Base-by-base conservation (phyloP, 2,113 vertebrate species). In the Bucco capensis region DNA sequence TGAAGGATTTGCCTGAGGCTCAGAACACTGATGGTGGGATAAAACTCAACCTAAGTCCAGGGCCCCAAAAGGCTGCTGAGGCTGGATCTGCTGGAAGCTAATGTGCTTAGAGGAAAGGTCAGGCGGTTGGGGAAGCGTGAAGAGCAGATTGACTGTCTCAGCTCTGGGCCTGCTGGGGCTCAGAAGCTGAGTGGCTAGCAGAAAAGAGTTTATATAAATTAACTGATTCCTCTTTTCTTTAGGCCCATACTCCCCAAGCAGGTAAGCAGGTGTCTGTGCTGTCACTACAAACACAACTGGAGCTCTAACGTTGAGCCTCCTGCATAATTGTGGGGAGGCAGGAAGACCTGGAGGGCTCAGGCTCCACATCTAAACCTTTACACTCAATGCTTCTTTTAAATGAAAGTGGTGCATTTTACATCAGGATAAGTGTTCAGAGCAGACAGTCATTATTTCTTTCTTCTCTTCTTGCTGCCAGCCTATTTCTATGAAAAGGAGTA, bases 1-100 rank as follows among this genome's bases (percentile, higher is more conserved):
- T 84, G 93, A 91, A 95, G 87, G 79, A 80, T 95, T 95, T 96
- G 78, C 93, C 71, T 51, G 71, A 25, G 80, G 90, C 94, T 95
- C 67, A 66, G 87, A 91, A 58, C 56, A 69, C 31, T 83, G 93
- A 85, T 71, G 51, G 82, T 62, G 0, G 14, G 79, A 85, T 92
- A 91, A 92, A 94, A 83, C 46, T 67, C 80, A 31, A 57, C 83
- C 83, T n/a, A 91, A 93, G 74, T 60, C 92, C 46, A 6, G 10
- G 72, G 80, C 64, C 91, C 60, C 91, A 7, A 5, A 92, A 86
- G 89, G 53, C 49, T 72, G 61, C 79, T 12, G 57, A 60, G 57
- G 56, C 70, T 93, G 77, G 65, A 69, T 93, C 64, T 93, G 74
- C 83, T 93, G 49, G 18, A 81, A 70, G 83, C 85, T 96, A 33